Conservation (phyloP, 53 echinoderm and acorn worm species). For the Antedon mediterranea region DNA sequence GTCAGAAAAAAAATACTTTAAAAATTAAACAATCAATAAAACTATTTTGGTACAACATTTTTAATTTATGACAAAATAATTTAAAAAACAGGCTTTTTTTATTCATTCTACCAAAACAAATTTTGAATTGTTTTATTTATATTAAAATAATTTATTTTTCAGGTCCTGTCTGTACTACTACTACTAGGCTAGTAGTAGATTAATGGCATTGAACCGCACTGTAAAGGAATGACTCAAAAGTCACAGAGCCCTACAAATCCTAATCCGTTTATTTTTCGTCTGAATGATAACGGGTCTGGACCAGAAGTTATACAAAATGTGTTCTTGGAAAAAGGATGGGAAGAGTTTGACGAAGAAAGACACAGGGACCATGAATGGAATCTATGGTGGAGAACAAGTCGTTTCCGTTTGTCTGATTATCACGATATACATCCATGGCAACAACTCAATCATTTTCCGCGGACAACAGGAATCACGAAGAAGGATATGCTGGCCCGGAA, state of each 20-base stretch:
- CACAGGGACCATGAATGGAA: constrained; percentile 55
- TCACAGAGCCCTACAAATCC: neutral
- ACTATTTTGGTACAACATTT: too few relatives aligned
- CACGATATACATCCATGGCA: constrained; percentile 55
- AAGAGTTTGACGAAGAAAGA: constrained; percentile 57
- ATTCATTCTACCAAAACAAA: too few relatives aligned
- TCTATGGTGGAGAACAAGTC: constrained; percentile 45
- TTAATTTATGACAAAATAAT: too few relatives aligned
- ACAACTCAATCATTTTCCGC: constrained; percentile 58
- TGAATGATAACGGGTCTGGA: constrained; percentile 41
- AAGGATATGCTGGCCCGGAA: constrained; percentile 59
- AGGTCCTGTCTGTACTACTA: too few relatives aligned
- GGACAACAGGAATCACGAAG: constrained; percentile 53
- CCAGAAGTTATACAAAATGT: constrained; percentile 35
- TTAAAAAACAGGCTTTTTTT: too few relatives aligned
- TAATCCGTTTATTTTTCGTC: constrained; percentile 41
- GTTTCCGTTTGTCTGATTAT: constrained; percentile 47
- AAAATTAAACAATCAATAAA: too few relatives aligned
- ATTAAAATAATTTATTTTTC: too few relatives aligned
- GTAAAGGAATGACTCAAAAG: neutral
- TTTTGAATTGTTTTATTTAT: too few relatives aligned
- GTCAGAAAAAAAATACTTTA: too few relatives aligned
- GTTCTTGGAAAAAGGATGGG: constrained; percentile 55
- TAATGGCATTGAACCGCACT: too few relatives aligned
- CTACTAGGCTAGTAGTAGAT: too few relatives aligned